Percentiles rank a stretch among this genome's conserved stretches.
Conservation (phyloP, 2,888 invertebrate species). For the Tubulanus polymorphus region DNA sequence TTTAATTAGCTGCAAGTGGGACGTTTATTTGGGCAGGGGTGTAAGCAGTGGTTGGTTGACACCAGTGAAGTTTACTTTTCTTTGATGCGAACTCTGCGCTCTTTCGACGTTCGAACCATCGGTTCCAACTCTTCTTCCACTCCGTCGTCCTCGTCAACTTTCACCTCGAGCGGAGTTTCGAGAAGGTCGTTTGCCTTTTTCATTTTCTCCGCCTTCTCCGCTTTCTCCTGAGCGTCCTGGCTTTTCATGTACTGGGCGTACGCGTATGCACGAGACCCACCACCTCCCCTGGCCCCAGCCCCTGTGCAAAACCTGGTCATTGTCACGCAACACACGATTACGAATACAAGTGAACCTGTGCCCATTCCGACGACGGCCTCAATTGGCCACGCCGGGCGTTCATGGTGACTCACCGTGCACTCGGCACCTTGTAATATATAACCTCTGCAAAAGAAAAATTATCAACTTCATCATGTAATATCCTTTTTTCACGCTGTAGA, state of each 20-base stretch:
- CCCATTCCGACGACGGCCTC: background rate
- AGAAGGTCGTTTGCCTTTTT: background rate
- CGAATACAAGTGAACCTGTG: background rate
- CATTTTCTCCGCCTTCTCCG: background rate
- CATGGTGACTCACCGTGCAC: background rate
- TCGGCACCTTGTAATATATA: background rate
- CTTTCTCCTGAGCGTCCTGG: background rate
- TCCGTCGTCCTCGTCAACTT: no score
- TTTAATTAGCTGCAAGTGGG: no score
- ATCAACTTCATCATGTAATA: no score
- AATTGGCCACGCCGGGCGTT: background rate
- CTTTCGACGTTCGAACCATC: no score
- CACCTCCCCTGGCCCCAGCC: background rate
- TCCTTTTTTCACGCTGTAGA: no score
- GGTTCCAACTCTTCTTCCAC: no score
- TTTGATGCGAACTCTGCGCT: no score
- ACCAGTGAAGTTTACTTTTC: no score
- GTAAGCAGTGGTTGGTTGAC: no score
- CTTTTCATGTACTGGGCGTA: background rate
- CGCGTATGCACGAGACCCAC: background rate
- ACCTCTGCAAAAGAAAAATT: background rate
- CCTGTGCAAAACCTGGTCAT: background rate
- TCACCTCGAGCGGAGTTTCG: background rate
- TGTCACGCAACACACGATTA: slow-evolving; percentile 2
- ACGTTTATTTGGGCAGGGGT: no score